These are phyloP conservation scores for Drosophila barbarae DNA, from an alignment of 2,888 invertebrate species.

Conservation along the genomic window DNA sequence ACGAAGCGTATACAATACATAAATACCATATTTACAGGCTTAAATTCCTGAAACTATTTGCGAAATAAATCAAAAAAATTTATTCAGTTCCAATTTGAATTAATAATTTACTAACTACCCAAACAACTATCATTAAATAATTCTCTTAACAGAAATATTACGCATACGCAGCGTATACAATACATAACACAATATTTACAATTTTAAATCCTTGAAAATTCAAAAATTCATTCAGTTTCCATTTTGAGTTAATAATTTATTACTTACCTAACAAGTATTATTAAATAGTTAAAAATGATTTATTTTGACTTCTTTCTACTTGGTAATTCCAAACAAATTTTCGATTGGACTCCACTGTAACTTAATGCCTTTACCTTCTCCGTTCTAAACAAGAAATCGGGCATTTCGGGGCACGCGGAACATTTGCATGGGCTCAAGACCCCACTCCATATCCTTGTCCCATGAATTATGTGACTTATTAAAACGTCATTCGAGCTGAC, in stretches of 20 bases:
- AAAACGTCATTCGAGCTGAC: constrained; percentile 76
- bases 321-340: not conserved
- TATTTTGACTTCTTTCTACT: not conserved
- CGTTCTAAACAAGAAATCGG: constrained; percentile 42
- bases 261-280: not conserved
- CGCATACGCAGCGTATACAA: not conserved
- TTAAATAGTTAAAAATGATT: not conserved
- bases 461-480: constrained; percentile 77
- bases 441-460: constrained; percentile 31
- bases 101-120: not conserved
- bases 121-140: not conserved
- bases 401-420: constrained; percentile 45
- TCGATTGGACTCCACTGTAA: constrained; percentile 18
- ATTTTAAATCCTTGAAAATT: not conserved
- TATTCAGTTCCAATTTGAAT: not conserved
- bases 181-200: not conserved
- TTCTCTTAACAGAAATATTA: not conserved
- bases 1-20: not conserved
- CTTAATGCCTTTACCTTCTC: constrained; percentile 38
- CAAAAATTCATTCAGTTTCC: not conserved
- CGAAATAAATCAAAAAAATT: not conserved
- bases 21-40: not conserved
- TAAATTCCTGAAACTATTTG: not conserved
- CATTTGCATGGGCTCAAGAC: constrained; percentile 40
- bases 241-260: not conserved